Percentiles rank a stretch among this genome's conserved stretches.
Conservation (phyloP, 2,113 vertebrate species). For the Poeciliopsis retropinna region DNA sequence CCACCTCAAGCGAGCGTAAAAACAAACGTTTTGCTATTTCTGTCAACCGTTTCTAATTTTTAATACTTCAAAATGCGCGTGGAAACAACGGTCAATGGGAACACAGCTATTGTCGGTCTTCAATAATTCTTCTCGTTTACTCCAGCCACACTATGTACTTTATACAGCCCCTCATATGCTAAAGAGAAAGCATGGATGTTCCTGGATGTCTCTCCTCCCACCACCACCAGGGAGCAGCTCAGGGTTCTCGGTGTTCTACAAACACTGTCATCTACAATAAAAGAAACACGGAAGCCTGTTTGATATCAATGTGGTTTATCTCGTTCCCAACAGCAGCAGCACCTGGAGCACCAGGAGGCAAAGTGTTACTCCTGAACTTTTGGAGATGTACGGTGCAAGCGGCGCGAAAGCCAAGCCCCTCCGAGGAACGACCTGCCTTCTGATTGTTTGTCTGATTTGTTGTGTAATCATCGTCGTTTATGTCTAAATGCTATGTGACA, state of each 20-base stretch:
- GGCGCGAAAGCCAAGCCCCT: constrained; percentile 23
- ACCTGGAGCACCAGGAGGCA: constrained; percentile 29
- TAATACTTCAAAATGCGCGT: too few species aligned
- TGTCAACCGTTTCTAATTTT: too few species aligned
- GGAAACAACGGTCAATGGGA: too few species aligned
- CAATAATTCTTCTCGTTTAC: background rate
- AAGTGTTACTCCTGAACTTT: constrained; percentile 26
- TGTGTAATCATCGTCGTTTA: constrained; percentile 25
- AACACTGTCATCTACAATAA: constrained; percentile 72
- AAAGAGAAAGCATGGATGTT: background rate
- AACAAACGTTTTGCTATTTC: too few species aligned
- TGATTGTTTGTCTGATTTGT: constrained; percentile 13
- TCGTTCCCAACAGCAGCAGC: constrained; percentile 50
- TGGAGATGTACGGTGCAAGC: constrained; percentile 15
- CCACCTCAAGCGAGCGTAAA: too few species aligned
- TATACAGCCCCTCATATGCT: background rate
- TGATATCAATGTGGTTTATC: constrained; percentile 74
- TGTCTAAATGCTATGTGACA: background rate
- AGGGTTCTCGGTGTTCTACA: constrained; percentile 51
- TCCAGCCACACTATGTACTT: constrained; percentile 21
- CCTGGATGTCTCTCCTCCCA: background rate
- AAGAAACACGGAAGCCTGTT: constrained; percentile 75
- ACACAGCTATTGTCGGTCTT: constrained; percentile 1
- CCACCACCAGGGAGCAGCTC: constrained; percentile 30
- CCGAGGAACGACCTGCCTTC: constrained; percentile 16